Conservation (phyloP, 2,888 invertebrate genomes). For the Sclerodermus sp. region DNA sequence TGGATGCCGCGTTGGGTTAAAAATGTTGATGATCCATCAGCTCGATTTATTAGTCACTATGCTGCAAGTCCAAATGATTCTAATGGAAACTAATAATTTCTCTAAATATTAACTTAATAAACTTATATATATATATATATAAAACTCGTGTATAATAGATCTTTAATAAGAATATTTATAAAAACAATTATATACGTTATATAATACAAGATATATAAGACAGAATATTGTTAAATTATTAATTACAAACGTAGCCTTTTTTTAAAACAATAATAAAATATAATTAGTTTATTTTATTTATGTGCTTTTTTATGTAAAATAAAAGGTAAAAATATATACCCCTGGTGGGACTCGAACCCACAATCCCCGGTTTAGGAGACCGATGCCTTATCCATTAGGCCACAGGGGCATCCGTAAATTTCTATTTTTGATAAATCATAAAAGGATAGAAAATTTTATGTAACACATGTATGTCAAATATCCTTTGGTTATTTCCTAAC, state of each 20-base stretch:
- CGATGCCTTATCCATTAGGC: slow-evolving; percentile 81
- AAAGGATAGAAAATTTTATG: too few species aligned
- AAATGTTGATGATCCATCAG: slow-evolving; percentile 72
- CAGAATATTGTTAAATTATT: neutral
- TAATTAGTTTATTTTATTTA: neutral
- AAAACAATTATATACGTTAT: too few species aligned
- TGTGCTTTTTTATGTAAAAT: too few species aligned
- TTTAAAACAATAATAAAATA: neutral
- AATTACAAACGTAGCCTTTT: neutral
- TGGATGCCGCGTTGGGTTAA: slow-evolving; percentile 80
- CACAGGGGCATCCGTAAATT: slow-evolving; percentile 65
- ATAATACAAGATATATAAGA: neutral
- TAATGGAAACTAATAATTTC: too few species aligned
- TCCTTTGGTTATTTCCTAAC: too few species aligned
- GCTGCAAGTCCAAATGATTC: slow-evolving; percentile 55
- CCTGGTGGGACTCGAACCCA: slow-evolving; percentile 84
- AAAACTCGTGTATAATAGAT: neutral
- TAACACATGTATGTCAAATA: too few species aligned
- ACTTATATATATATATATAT: neutral
- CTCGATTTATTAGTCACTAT: slow-evolving; percentile 75
- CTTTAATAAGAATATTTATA: too few species aligned
- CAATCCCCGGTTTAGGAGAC: slow-evolving; percentile 82
- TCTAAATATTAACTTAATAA: too few species aligned
- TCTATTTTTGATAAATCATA: too few species aligned
- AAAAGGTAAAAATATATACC: slow-evolving; percentile 64